Evolutionary conservation across 2,797 vertebrate genomes (phyloP).

Genomic region (Odontamblyopus lacepedii): DNA sequence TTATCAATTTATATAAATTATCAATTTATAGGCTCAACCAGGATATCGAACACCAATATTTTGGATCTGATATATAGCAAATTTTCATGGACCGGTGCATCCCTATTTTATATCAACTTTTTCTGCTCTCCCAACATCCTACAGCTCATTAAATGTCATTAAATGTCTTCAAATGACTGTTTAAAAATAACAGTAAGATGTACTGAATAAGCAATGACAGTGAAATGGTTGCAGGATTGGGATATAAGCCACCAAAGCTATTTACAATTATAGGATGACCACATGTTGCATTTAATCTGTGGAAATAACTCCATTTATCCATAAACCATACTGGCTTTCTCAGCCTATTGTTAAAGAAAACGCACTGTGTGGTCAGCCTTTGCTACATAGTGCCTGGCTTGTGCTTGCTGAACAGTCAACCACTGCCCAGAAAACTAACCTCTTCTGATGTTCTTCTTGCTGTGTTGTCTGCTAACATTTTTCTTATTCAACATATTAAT

Average conservation of each 20-base stretch:
- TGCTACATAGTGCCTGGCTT: constrained; percentile 45
- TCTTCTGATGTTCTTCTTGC: constrained; percentile 10
- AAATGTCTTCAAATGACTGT: not conserved
- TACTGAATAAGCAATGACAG: constrained; percentile 3
- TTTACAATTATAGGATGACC: constrained; percentile 48
- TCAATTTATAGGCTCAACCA: too few relatives aligned
- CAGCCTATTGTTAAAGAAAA: constrained; percentile 11
- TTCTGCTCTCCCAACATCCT: constrained; percentile 66
- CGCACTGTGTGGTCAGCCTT: constrained; percentile 56
- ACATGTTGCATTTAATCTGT: constrained; percentile 23
- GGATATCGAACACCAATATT: too few relatives aligned
- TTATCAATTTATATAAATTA: too few relatives aligned
- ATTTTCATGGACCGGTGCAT: too few relatives aligned
- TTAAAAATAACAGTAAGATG: constrained; percentile 8
- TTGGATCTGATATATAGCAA: too few relatives aligned
- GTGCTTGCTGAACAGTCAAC: constrained; percentile 10
- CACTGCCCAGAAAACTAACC: constrained; percentile 49
- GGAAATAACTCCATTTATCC: constrained; percentile 9
- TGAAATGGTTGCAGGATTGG: constrained; percentile 58
- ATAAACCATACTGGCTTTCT: constrained; percentile 8
- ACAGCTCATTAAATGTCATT: constrained; percentile 56
- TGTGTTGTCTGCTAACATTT: not conserved
- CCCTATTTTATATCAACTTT: constrained; percentile 35
- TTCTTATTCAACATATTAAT: not conserved
- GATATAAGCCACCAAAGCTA: constrained; percentile 36